phyloP scores from a whole-genome alignment of 2,113 vertebrate genomes.

The Tychaedon coryphoeus region DNA sequence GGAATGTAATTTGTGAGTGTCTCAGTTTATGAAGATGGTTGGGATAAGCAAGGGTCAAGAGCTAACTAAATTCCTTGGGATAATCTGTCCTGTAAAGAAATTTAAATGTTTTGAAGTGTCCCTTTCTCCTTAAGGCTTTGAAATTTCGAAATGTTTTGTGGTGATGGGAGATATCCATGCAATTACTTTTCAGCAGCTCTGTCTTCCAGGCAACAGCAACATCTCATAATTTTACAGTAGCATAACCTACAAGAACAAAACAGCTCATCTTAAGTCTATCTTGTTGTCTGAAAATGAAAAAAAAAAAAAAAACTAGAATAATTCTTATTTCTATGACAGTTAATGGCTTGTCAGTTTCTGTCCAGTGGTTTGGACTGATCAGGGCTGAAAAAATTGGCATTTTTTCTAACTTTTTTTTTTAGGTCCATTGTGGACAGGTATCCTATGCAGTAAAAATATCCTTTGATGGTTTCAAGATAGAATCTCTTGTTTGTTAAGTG shows the following conservation, averaged over 20 bases:
- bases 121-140: background rate
- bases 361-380: background rate
- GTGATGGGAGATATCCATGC: background rate
- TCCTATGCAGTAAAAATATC: background rate
- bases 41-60: background rate
- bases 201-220: background rate
- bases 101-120: background rate
- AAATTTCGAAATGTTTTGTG: background rate
- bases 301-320: background rate
- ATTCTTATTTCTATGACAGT: background rate
- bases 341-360: background rate
- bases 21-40: background rate
- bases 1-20: background rate
- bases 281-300: background rate
- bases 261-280: background rate
- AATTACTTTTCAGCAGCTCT: background rate
- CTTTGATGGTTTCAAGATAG: background rate
- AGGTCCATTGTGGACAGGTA: background rate
- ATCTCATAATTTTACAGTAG: background rate
- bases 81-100: background rate
- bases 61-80: background rate
- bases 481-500: background rate
- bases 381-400: background rate
- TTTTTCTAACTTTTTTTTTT: background rate
- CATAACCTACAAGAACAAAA: background rate